Evolutionary conservation across 2,888 invertebrate species (phyloP).

Genomic region (Eulithis prunata): DNA sequence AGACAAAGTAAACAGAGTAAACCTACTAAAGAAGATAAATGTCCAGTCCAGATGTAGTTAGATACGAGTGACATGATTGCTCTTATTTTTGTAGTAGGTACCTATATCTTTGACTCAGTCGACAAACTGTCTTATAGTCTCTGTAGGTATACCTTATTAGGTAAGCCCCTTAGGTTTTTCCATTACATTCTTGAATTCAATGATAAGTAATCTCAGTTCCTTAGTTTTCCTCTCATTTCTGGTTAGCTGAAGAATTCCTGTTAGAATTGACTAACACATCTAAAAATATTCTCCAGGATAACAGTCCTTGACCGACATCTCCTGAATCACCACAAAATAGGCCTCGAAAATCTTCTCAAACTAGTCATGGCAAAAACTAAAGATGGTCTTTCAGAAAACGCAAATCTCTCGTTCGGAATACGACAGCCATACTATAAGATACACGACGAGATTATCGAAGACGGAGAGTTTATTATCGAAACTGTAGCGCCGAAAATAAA

Average conservation of each 20-base stretch:
- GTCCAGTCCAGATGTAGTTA: too few species aligned
- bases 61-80: too few species aligned
- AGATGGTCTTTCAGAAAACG: constrained; percentile 62
- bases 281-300: constrained; percentile 60
- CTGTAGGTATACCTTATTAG: too few species aligned
- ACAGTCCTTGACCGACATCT: constrained; percentile 75
- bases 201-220: too few species aligned
- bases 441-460: constrained; percentile 58
- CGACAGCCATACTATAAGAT: constrained; percentile 67
- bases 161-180: too few species aligned
- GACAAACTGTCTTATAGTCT: too few species aligned
- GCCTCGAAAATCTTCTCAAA: constrained; percentile 68
- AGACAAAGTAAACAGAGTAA: too few species aligned
- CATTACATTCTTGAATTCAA: too few species aligned
- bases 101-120: too few species aligned
- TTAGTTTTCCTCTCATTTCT: too few species aligned
- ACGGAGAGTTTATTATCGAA: constrained; percentile 71
- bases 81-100: too few species aligned
- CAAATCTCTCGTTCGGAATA: constrained; percentile 44
- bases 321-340: constrained; percentile 71
- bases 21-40: too few species aligned
- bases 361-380: constrained; percentile 75
- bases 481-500: constrained; percentile 69
- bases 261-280: neutral
- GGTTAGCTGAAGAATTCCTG: neutral